Conservation (phyloP, 2,888 invertebrate species). For the Phlogophora meticulosa region DNA sequence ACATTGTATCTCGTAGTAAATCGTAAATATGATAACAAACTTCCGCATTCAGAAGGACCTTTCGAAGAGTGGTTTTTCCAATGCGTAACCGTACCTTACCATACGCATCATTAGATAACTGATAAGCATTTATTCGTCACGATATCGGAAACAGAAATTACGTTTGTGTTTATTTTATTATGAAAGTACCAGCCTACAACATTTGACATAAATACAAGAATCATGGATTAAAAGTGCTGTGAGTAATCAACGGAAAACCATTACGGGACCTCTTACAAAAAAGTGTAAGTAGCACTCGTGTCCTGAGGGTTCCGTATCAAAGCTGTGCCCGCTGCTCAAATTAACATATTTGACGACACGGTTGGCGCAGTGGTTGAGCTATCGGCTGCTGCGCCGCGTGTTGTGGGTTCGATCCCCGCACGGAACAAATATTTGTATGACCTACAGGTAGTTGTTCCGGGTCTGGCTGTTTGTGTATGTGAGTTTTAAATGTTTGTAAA, state of each 20-base stretch:
- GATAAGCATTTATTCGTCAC: constrained; percentile 2
- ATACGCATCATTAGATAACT: background rate
- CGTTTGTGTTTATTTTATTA: background rate
- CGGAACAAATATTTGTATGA: too few species aligned
- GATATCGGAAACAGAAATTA: constrained; percentile 1
- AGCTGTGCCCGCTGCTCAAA: too few species aligned
- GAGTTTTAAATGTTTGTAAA: too few species aligned
- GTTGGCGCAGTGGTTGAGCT: too few species aligned
- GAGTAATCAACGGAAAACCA: constrained; percentile 37
- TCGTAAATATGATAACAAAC: constrained; percentile 1
- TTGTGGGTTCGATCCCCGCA: too few species aligned
- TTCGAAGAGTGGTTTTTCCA: constrained; percentile 14
- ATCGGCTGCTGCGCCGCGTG: too few species aligned
- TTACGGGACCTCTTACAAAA: constrained; percentile 24
- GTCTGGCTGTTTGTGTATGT: too few species aligned
- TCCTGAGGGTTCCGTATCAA: too few species aligned
- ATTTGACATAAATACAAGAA: constrained; percentile 26
- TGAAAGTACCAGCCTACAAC: constrained; percentile 2
- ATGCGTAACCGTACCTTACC: constrained; percentile 4
- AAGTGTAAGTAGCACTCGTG: too few species aligned
- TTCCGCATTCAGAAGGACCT: constrained; percentile 17
- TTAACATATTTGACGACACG: too few species aligned
- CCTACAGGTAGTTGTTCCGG: too few species aligned
- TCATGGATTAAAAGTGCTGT: constrained; percentile 42
- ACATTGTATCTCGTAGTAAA: background rate